Conservation (phyloP, 2,113 vertebrate species). For the Galemys pyrenaicus region DNA sequence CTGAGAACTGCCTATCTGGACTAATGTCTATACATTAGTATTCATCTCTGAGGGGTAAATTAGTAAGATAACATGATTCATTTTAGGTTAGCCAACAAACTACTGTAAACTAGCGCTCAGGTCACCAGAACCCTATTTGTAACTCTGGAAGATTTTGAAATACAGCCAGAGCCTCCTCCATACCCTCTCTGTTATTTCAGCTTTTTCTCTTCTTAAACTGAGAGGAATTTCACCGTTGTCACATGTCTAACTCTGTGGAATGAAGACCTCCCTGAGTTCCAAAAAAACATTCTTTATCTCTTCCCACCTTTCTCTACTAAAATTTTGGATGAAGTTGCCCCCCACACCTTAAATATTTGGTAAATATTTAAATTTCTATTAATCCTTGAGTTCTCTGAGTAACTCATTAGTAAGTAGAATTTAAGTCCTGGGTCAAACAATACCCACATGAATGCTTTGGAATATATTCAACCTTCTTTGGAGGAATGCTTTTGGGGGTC, state of each 20-base stretch:
- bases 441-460: background rate
- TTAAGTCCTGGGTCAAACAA: conserved; percentile 80
- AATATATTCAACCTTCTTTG: background rate
- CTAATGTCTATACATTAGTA: background rate
- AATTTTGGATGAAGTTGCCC: conserved; percentile 46
- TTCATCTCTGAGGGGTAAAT: background rate
- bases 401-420: conserved; percentile 73
- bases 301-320: conserved; percentile 7
- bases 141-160: conserved; percentile 42
- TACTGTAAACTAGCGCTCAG: background rate
- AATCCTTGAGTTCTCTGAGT: conserved; percentile 77
- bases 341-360: conserved; percentile 73
- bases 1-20: background rate
- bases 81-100: background rate
- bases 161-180: conserved; percentile 5
- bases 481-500: background rate
- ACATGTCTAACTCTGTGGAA: background rate
- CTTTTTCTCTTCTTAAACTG: conserved; percentile 4
- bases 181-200: background rate
- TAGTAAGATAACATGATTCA: background rate
- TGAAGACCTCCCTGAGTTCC: background rate
- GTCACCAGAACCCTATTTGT: background rate
- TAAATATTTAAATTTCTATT: conserved; percentile 76
- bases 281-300: conserved; percentile 23
- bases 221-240: background rate